Evolutionary conservation across 1,140 invertebrate genomes (phyloP).

Genomic region (Kradibia gibbosae): DNA sequence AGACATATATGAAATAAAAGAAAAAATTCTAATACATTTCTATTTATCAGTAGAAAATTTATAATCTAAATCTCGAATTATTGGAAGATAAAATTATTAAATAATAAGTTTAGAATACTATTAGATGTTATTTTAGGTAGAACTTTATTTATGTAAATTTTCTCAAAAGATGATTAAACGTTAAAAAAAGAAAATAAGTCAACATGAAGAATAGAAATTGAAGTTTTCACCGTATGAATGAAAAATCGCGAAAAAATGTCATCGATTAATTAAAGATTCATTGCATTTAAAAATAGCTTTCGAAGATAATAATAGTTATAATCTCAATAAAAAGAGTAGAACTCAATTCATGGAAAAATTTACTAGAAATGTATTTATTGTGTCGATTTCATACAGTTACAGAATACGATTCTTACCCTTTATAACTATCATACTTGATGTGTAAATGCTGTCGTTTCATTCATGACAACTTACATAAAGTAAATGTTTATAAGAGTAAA

Average conservation of each 20-base stretch:
- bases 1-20: too few relatives aligned
- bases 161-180: not conserved
- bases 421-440: constrained; percentile 34
- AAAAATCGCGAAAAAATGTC: not conserved
- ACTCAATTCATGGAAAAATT: constrained; percentile 14
- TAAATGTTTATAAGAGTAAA: constrained; percentile 31
- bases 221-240: not conserved
- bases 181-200: not conserved
- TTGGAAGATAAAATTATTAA: too few relatives aligned
- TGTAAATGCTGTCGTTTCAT: constrained; percentile 3
- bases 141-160: not conserved
- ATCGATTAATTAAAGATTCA: constrained; percentile 16
- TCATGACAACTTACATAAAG: constrained; percentile 27
- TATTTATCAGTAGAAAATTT: too few relatives aligned
- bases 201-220: too few relatives aligned
- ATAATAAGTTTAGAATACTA: too few relatives aligned
- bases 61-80: too few relatives aligned
- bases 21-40: too few relatives aligned
- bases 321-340: not conserved
- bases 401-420: not conserved
- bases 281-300: not conserved
- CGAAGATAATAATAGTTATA: not conserved
- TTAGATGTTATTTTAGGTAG: too few relatives aligned
- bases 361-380: constrained; percentile 22
- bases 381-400: not conserved